phyloP scores from a whole-genome alignment of 2,113 vertebrate genomes.

The Prolemur simus region DNA sequence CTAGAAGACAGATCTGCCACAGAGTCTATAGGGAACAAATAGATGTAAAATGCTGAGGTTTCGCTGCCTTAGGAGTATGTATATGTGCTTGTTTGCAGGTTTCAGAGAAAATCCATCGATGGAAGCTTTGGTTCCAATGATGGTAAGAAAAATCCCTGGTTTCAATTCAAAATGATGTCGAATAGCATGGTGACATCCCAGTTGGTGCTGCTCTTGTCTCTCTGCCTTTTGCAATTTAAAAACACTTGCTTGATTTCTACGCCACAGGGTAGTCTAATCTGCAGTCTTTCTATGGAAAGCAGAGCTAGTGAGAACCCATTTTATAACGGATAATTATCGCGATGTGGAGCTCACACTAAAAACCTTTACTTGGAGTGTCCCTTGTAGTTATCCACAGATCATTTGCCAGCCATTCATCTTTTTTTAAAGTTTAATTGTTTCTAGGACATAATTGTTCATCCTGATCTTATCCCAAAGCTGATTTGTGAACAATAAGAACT shows the following conservation, averaged over 20 bases:
- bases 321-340: not conserved
- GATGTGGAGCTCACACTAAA: not conserved
- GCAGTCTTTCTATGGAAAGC: not conserved
- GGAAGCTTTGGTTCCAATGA: slow-evolving; percentile 78
- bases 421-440: not conserved
- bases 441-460: not conserved
- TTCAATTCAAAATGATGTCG: not conserved
- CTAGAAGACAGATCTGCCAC: not conserved
- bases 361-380: not conserved
- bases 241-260: not conserved
- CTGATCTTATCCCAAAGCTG: not conserved
- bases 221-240: slow-evolving; percentile 18
- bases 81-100: slow-evolving; percentile 79
- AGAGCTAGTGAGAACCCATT: not conserved
- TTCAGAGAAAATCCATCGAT: slow-evolving; percentile 77
- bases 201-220: not conserved
- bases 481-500: not conserved
- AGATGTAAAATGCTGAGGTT: not conserved
- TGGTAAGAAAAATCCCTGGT: slow-evolving; percentile 77
- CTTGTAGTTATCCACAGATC: not conserved
- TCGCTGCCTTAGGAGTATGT: slow-evolving; percentile 23
- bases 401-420: not conserved
- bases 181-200: not conserved
- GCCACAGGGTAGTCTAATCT: not conserved
- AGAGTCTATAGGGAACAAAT: not conserved